Base-by-base conservation (phyloP, 2,113 vertebrate genomes). In the Leuciscus idus region DNA sequence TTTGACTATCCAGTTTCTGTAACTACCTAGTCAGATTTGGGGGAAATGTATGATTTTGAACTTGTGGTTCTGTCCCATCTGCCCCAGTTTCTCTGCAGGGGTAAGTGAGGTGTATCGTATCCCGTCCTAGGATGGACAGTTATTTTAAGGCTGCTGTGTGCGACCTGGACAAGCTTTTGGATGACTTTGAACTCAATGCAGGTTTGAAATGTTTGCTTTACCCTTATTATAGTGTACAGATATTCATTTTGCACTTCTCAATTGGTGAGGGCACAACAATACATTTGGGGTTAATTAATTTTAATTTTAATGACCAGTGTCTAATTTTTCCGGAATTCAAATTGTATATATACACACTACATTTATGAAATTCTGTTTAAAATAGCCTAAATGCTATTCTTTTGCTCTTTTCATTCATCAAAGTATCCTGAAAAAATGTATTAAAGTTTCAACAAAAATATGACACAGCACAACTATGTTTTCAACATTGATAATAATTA, bases 81-180 rank as follows among this genome's bases (percentile, higher is more conserved):
- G 75, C 50, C 39, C 30, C n/a, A 81, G 19, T 82, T 87, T n/a
- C 46, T 85, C 57, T 61, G 62, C 66, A 90, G 89, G 85, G 84
- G 36, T 88, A 75, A 85, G 80, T 84, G 64, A 79, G 84, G 28
- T 59, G 62, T 48, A 68, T 62, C 84, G 7, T 59, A 74, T 33
- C 80, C 83, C 66, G 92, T 57, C 85, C 78, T 93, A 97, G 92
- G 91, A 99, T 99, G 98, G 98, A 99, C 89, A 98, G 93, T 94
- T 99, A 96, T 91, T 99, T 99, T 91, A 98, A 96, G 94, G 97
- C 98, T 89, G 98, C 97, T 74, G 96, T 99, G 81, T 97, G 95
- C 93, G 97, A 98, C 91, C 91, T 99, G 93, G 98, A 99, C 94
- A 99, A 97, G 89, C 93, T 99, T 46, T 96, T 99, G 0, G 97